A percentile compares a stretch with the other conserved stretches of the same genome.
Evolutionary conservation across 1,140 invertebrate genomes (phyloP).

Genomic region (Cotesia glomerata): DNA sequence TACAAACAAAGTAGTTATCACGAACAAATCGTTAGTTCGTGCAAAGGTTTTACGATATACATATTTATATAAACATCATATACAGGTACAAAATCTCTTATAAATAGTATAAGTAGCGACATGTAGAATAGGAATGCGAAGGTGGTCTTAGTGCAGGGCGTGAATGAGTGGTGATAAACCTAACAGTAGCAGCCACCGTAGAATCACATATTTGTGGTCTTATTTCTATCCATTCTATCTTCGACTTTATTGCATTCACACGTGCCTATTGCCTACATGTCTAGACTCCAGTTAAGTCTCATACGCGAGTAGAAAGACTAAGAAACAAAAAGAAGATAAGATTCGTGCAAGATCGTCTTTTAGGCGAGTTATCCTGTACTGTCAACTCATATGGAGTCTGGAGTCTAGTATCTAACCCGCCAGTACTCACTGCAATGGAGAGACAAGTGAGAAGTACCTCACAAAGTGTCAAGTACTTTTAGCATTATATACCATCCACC

Average conservation of each 20-base stretch:
- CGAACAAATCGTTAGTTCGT: conserved; percentile 37
- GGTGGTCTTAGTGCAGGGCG: neutral
- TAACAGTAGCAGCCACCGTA: neutral
- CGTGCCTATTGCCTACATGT: too few species aligned
- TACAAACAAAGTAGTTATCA: conserved; percentile 1
- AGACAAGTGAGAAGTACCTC: conserved; percentile 36
- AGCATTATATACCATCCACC: too few species aligned
- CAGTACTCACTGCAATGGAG: conserved; percentile 2
- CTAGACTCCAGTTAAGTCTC: too few species aligned
- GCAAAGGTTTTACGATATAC: conserved; percentile 12
- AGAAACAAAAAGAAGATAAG: too few species aligned
- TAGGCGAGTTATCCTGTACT: too few species aligned
- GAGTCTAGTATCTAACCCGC: neutral
- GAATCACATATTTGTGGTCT: neutral
- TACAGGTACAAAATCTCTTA: too few species aligned
- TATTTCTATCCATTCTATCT: neutral
- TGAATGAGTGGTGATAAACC: neutral
- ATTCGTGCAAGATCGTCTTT: too few species aligned
- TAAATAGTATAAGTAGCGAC: too few species aligned
- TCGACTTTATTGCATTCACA: neutral
- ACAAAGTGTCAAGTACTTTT: neutral
- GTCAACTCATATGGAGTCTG: too few species aligned
- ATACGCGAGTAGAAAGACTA: too few species aligned
- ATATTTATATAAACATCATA: neutral
- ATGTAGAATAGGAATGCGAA: neutral